A percentile compares a stretch with the other conserved stretches of the same genome.
Evolutionary conservation across 1,140 invertebrate genomes (phyloP).

Genomic region (Onthophagus taurus): DNA sequence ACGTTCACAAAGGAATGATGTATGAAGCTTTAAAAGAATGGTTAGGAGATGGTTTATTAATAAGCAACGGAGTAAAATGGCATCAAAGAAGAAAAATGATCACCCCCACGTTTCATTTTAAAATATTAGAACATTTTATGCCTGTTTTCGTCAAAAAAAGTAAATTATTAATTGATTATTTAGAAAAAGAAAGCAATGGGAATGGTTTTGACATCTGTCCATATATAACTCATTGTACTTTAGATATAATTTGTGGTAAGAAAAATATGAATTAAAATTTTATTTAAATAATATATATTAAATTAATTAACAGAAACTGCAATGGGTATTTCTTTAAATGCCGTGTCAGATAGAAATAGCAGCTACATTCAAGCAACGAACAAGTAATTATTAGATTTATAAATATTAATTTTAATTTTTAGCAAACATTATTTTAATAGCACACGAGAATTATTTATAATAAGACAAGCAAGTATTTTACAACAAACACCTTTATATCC

Average conservation of each 20-base stretch:
- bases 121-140: slow-evolving; percentile 77
- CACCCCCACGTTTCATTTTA: slow-evolving; percentile 85
- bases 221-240: slow-evolving; percentile 61
- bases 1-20: too few relatives aligned
- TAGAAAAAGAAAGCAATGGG: slow-evolving; percentile 48
- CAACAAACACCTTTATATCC: not conserved
- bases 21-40: too few relatives aligned
- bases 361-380: not conserved
- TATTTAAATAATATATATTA: not conserved
- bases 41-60: too few relatives aligned
- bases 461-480: not conserved
- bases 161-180: slow-evolving; percentile 51
- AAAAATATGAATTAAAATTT: slow-evolving; percentile 50
- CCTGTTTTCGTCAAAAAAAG: slow-evolving; percentile 75
- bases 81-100: slow-evolving; percentile 64
- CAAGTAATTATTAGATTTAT: not conserved
- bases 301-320: not conserved
- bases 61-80: slow-evolving; percentile 69
- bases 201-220: slow-evolving; percentile 64
- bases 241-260: slow-evolving; percentile 68
- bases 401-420: not conserved
- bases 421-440: not conserved
- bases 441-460: not conserved
- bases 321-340: not conserved
- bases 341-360: not conserved